These are phyloP conservation scores for Monarcha castaneiventris DNA, from an alignment of 2,113 vertebrate genomes.

Conservation along the genomic window DNA sequence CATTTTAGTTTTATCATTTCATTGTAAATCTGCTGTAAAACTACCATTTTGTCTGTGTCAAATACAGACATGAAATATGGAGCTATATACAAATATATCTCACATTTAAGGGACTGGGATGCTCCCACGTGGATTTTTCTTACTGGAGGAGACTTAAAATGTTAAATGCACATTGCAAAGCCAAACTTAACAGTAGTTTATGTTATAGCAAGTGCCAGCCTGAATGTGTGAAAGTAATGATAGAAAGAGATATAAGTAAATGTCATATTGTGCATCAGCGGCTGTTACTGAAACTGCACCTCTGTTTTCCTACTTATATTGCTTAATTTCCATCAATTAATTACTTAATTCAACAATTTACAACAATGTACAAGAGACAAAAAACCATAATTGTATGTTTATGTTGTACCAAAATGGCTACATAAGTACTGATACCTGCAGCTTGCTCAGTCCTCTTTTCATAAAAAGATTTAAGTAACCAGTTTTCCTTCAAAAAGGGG, in stretches of 20 bases:
- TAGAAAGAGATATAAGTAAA: constrained; percentile 1
- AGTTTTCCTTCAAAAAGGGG: background rate
- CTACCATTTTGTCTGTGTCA: background rate
- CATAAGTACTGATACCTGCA: background rate
- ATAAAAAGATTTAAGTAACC: background rate
- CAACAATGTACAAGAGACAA: background rate
- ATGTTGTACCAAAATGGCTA: background rate
- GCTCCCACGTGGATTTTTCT: constrained; percentile 15
- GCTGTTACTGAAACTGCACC: background rate
- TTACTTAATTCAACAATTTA: background rate
- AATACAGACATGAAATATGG: background rate
- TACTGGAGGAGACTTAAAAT: constrained; percentile 32
- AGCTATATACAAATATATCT: constrained; percentile 35
- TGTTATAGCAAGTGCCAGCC: background rate
- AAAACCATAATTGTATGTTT: background rate
- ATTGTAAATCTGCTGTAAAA: background rate
- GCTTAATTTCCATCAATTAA: background rate
- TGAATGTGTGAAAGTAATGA: constrained; percentile 43
- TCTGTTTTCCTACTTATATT: background rate
- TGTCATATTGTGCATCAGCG: background rate
- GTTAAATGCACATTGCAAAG: constrained; percentile 47
- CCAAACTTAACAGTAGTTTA: constrained; percentile 29
- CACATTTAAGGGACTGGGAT: constrained; percentile 15
- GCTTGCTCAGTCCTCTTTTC: background rate
- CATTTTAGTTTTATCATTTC: background rate